A percentile compares a stretch with the other conserved stretches of the same genome.
phyloP scores from a whole-genome alignment of 2,113 vertebrate genomes.

The Pteruthius melanotis region DNA sequence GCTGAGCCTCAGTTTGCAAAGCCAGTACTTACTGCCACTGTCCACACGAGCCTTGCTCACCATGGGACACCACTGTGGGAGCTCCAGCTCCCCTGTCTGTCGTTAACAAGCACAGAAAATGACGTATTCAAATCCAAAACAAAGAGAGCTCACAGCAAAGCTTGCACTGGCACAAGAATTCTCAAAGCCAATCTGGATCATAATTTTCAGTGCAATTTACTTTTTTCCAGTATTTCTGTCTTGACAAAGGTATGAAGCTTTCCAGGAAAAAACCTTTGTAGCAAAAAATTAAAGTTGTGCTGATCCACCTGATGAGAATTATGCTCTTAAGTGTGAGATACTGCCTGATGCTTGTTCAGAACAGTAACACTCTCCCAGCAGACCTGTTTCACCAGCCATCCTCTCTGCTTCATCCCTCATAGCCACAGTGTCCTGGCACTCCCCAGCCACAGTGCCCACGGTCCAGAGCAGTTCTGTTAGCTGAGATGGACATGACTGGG shows the following conservation, averaged over 20 bases:
- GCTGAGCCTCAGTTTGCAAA: background rate
- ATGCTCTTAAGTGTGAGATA: background rate
- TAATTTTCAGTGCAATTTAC: background rate
- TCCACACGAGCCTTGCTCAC: background rate
- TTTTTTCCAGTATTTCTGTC: background rate
- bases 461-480: background rate
- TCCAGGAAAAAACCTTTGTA: background rate
- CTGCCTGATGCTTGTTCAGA: background rate
- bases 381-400: background rate
- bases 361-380: background rate
- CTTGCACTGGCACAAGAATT: background rate
- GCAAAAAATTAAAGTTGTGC: background rate
- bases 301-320: background rate
- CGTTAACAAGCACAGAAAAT: background rate
- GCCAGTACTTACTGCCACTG: background rate
- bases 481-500: background rate
- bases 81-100: background rate
- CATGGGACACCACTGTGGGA: background rate
- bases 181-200: background rate
- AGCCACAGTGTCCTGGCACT: background rate
- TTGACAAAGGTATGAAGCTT: background rate
- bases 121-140: background rate
- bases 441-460: fast-evolving
- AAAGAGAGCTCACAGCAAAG: background rate
- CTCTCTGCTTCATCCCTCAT: background rate